phyloP scores from a whole-genome alignment of 2,797 vertebrate species.

The Amazonetta brasiliensis region DNA sequence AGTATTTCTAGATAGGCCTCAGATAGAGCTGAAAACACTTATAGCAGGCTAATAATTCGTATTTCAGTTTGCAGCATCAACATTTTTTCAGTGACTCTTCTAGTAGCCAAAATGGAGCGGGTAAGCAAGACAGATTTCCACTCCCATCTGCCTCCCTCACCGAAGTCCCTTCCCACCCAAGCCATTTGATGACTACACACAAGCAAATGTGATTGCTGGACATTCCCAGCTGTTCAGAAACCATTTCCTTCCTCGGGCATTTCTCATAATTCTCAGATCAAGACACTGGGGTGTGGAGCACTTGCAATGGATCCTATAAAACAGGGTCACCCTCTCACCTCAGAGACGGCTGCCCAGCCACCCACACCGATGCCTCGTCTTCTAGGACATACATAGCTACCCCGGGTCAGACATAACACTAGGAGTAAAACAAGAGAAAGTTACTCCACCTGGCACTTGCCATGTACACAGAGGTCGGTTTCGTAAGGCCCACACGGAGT shows the following conservation, averaged over 20 bases:
- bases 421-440: slow-evolving; percentile 38
- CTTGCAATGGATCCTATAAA: not conserved
- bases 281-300: not conserved
- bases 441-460: slow-evolving; percentile 92
- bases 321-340: not conserved
- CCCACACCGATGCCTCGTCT: rapidly evolving
- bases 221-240: not conserved
- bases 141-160: slow-evolving; percentile 13
- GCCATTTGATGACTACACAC: not conserved
- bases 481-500: slow-evolving; percentile 96
- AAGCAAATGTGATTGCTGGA: not conserved
- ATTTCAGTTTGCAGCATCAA: not conserved
- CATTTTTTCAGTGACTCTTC: not conserved
- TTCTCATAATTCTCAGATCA: not conserved
- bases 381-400: not conserved
- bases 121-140: not conserved
- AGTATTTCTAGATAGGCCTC: not conserved
- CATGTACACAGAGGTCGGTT: slow-evolving; percentile 92
- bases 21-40: not conserved
- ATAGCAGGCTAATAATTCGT: not conserved
- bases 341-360: not conserved
- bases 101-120: not conserved
- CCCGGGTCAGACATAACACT: not conserved
- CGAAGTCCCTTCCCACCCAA: slow-evolving; percentile 14
- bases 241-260: not conserved